phyloP scores from a whole-genome alignment of 2,113 vertebrate species.

The Dolichallabes microphthalmus region DNA sequence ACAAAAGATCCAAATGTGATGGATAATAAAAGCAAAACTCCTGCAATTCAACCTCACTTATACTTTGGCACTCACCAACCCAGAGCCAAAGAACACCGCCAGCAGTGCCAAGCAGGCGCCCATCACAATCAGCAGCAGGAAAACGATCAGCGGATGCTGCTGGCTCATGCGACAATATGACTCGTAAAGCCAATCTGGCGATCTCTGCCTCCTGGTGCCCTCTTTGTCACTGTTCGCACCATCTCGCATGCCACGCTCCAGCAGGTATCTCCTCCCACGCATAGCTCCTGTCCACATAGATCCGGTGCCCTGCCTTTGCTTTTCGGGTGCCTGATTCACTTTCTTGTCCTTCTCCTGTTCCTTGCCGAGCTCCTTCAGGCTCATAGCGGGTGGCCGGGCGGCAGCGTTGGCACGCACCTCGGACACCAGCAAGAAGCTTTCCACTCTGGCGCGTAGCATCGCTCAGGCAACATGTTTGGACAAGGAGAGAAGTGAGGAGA shows the following conservation, averaged over 20 bases:
- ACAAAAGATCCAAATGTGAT: neutral
- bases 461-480: slow-evolving; percentile 63
- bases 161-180: slow-evolving; percentile 99
- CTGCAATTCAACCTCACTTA: neutral
- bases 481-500: slow-evolving; percentile 44
- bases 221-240: slow-evolving; percentile 63
- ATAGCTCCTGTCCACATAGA: slow-evolving; percentile 86
- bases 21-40: neutral
- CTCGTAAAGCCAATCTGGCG: slow-evolving; percentile 95
- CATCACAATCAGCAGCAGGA: slow-evolving; percentile 96
- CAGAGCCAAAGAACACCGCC: slow-evolving; percentile 93
- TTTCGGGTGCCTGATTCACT: slow-evolving; percentile 9
- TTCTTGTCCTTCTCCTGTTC: slow-evolving; percentile 39
- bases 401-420: slow-evolving; percentile 44
- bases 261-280: slow-evolving; percentile 82
- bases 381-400: slow-evolving; percentile 41
- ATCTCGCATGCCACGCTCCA: slow-evolving; percentile 69
- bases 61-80: slow-evolving; percentile 82
- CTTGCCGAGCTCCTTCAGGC: slow-evolving; percentile 51
- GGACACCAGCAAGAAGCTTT: slow-evolving; percentile 53
- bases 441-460: slow-evolving; percentile 57
- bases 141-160: slow-evolving; percentile 96
- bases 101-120: slow-evolving; percentile 93
- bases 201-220: slow-evolving; percentile 68
- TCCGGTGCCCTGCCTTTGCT: slow-evolving; percentile 46